Evolutionary conservation across 2,888 invertebrate species (phyloP).

Genomic region (Drosophila nr. medialis): DNA sequence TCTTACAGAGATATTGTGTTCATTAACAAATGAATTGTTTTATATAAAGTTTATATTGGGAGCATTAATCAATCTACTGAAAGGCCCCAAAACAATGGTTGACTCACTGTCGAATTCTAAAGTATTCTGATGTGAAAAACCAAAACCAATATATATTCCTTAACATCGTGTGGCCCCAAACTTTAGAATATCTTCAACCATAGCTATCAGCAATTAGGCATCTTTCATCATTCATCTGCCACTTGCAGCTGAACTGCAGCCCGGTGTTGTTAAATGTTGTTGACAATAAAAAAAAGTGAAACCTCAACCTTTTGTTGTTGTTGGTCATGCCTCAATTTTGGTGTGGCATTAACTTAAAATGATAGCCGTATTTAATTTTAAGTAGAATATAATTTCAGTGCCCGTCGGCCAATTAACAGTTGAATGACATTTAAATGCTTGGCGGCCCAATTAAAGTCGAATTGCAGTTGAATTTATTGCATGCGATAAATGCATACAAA

Average conservation of each 20-base stretch:
- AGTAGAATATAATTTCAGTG: conserved; percentile 60
- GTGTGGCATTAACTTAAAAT: conserved; percentile 61
- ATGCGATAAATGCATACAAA: conserved; percentile 51
- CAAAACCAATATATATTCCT: not conserved
- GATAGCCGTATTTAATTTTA: conserved; percentile 62
- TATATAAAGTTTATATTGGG: not conserved
- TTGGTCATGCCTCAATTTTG: conserved; percentile 14
- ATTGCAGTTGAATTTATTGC: conserved; percentile 52
- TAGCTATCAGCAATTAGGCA: conserved; percentile 1
- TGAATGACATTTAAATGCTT: conserved; percentile 78
- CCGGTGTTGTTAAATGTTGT: conserved; percentile 15
- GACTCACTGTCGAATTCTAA: too few species aligned
- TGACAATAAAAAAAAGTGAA: conserved; percentile 3
- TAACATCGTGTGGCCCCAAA: not conserved
- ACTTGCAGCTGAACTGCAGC: conserved; percentile 4
- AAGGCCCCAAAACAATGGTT: not conserved
- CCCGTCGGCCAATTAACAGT: conserved; percentile 62
- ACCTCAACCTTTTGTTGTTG: conserved; percentile 16
- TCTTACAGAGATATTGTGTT: not conserved
- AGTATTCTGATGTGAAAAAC: not conserved
- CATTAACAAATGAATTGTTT: not conserved
- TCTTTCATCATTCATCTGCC: conserved; percentile 1
- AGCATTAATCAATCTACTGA: not conserved
- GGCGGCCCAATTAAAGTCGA: conserved; percentile 59
- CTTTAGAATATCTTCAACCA: not conserved